Conservation (phyloP, 2,797 vertebrate species). For the Salmo trutta region DNA sequence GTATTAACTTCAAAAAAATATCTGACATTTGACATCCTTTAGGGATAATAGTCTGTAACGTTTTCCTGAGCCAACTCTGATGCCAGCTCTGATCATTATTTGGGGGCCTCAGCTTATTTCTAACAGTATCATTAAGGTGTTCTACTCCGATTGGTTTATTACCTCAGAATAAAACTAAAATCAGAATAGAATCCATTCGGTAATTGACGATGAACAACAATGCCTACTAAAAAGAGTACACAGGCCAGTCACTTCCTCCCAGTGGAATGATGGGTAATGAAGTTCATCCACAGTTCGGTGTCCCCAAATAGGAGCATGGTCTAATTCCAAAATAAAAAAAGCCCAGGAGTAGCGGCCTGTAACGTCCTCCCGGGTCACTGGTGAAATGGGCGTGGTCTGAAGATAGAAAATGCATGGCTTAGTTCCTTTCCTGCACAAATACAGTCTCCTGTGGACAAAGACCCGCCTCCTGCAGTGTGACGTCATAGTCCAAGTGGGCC, state of each 20-base stretch:
- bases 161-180: slow-evolving; percentile 41
- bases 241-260: slow-evolving; percentile 29
- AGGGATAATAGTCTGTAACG: slow-evolving; percentile 4
- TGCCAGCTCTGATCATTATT: slow-evolving; percentile 12
- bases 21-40: too few species aligned
- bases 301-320: slow-evolving; percentile 45
- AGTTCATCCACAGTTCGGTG: slow-evolving; percentile 56
- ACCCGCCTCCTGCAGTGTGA: slow-evolving; percentile 96
- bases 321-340: slow-evolving; percentile 54
- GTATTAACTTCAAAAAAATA: neutral
- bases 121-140: slow-evolving; percentile 40
- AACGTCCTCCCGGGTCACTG: slow-evolving; percentile 52
- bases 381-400: slow-evolving; percentile 61
- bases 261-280: slow-evolving; percentile 45
- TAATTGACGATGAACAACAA: slow-evolving; percentile 11
- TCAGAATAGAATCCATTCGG: slow-evolving; percentile 50
- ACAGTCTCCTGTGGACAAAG: slow-evolving; percentile 99
- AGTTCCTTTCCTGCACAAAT: slow-evolving; percentile 99
- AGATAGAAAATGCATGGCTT: slow-evolving; percentile 73
- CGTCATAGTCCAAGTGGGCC: slow-evolving; percentile 99
- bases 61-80: slow-evolving; percentile 29
- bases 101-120: slow-evolving; percentile 29
- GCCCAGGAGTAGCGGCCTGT: slow-evolving; percentile 48
- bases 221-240: slow-evolving; percentile 40
- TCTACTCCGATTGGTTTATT: slow-evolving; percentile 46